phyloP scores from a whole-genome alignment of 1,140 invertebrate genomes.

The Drosophila rhopaloa region DNA sequence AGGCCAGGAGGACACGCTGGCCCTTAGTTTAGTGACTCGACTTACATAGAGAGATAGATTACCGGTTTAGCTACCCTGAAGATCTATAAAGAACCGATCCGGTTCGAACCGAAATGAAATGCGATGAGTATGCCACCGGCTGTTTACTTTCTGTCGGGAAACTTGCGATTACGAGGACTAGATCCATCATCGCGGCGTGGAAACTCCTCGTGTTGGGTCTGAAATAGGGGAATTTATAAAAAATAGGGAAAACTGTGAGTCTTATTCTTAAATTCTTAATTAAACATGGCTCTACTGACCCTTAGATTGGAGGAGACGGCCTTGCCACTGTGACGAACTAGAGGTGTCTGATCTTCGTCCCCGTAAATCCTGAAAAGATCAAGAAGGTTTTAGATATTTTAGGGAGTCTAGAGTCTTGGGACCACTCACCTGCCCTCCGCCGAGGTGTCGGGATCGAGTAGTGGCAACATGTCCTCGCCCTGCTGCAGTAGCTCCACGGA shows the following conservation, averaged over 20 bases:
- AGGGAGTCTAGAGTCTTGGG: rapidly evolving
- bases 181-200: constrained; percentile 70
- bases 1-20: constrained; percentile 34
- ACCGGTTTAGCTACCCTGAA: constrained; percentile 49
- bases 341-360: constrained; percentile 59
- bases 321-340: constrained; percentile 48
- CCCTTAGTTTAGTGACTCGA: constrained; percentile 50
- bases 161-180: constrained; percentile 70
- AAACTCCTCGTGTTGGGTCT: constrained; percentile 59
- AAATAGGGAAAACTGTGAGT: not conserved
- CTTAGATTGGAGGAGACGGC: constrained; percentile 22
- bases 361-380: constrained; percentile 54
- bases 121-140: not conserved
- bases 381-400: not conserved
- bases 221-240: not conserved
- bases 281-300: constrained; percentile 29
- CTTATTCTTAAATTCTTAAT: no score
- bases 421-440: constrained; percentile 50
- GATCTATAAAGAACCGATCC: constrained; percentile 22
- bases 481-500: constrained; percentile 73
- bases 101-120: not conserved
- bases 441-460: constrained; percentile 66
- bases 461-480: constrained; percentile 78
- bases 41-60: constrained; percentile 36
- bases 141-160: constrained; percentile 76